Percentiles rank a stretch among this genome's conserved stretches.
phyloP scores from a whole-genome alignment of 2,888 invertebrate genomes.

The Erebia palarica region DNA sequence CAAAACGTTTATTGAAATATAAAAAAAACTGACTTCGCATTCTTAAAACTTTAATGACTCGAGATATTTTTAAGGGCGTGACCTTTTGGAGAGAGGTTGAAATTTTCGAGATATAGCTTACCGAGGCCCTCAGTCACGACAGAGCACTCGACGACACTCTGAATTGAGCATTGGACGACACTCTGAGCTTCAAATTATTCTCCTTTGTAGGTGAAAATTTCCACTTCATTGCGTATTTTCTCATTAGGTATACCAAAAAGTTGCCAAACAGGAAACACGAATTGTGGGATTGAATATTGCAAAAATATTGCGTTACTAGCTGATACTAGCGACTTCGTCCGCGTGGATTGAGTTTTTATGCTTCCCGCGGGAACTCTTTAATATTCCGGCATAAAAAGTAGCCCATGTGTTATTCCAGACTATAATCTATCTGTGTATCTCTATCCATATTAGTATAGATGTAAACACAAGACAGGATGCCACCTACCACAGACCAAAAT shows the following conservation, averaged over 20 bases:
- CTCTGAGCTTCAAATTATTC: constrained; percentile 32
- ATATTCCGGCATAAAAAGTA: too few relatives aligned
- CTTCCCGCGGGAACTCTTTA: too few relatives aligned
- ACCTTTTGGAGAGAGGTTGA: constrained; percentile 45
- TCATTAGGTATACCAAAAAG: not conserved
- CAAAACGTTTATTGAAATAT: not conserved
- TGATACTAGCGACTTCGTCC: too few relatives aligned
- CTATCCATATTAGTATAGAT: too few relatives aligned
- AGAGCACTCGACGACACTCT: constrained; percentile 53
- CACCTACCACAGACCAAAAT: too few relatives aligned
- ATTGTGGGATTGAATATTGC: too few relatives aligned
- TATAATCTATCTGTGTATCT: too few relatives aligned
- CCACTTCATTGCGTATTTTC: constrained; percentile 14
- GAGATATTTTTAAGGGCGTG: constrained; percentile 32
- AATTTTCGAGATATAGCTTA: constrained; percentile 67
- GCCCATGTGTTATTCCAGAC: too few relatives aligned
- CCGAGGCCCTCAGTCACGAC: constrained; percentile 47
- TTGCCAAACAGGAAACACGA: not conserved
- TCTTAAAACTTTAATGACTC: constrained; percentile 3
- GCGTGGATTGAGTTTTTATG: too few relatives aligned
- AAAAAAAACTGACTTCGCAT: constrained; percentile 4
- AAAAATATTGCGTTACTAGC: too few relatives aligned
- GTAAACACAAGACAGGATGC: too few relatives aligned
- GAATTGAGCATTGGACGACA: constrained; percentile 52
- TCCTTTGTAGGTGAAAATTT: constrained; percentile 33